A percentile compares a stretch with the other conserved stretches of the same genome.
phyloP scores from a whole-genome alignment of 2,888 invertebrate genomes.

The Protophormia terraenovae region DNA sequence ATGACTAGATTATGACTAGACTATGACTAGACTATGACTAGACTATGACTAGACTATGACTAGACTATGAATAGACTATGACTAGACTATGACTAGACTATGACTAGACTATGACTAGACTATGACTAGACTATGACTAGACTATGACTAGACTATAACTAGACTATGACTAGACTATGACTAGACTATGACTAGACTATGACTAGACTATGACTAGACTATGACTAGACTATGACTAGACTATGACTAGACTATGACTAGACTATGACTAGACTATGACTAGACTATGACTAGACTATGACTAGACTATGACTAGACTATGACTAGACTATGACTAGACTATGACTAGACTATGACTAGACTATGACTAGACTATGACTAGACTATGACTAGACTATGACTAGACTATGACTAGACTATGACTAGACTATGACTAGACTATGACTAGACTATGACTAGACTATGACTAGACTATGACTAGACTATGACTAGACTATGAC shows the following conservation, averaged over 20 bases:
- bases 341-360: conserved; percentile 4
- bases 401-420: neutral
- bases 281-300: neutral
- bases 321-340: neutral
- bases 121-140: too few species aligned
- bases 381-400: conserved; percentile 7
- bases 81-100: too few species aligned
- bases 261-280: neutral
- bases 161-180: too few species aligned
- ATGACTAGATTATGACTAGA: too few species aligned
- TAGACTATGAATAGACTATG: too few species aligned
- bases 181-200: too few species aligned
- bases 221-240: neutral
- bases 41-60: too few species aligned
- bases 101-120: too few species aligned
- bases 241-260: neutral
- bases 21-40: too few species aligned
- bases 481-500: neutral
- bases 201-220: too few species aligned
- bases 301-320: neutral
- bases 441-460: neutral
- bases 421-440: neutral
- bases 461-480: neutral
- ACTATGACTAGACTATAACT: too few species aligned
- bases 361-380: conserved; percentile 3